Evolutionary conservation across 2,797 vertebrate species (phyloP), one percentile per base, ranked within the genome.

Genomic region (Hydrocynus forskahlii): DNA sequence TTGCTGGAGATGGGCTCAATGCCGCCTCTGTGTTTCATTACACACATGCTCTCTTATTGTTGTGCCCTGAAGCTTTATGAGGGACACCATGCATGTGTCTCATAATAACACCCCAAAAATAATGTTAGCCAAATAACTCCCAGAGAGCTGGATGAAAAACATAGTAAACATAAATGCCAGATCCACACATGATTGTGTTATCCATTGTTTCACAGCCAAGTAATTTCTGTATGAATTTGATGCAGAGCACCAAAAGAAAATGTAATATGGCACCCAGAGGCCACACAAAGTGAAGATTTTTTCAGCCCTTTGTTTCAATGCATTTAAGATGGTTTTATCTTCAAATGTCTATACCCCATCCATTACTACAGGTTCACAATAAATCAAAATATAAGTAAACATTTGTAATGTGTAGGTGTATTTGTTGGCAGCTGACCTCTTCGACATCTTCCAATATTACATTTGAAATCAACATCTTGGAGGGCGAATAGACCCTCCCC

Each of bases 101-200:
- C 86, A 91, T 89, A 87, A 88, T 85, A 87, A 76, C 80, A 54
- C 79, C 81, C 64, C 70, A 64, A 88, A 86, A 81, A 68, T 40
- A 62, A 52, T 62, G 79, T 38, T 81, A 78, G 87, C 82, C 17
- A 64, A 81, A 87, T 86, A 85, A 83, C 64, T 68, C 84, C 72
- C 45, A 70, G 72, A 55, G 45, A 76, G 45, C 69, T 76, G 72
- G 23, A 29, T 54, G 63, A 38, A 81, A 59, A 70, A 81, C 55
- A 45, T 70, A 77, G 63, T 87, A 86, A 89, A 88, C 52, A 81
- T 54, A 60, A 57, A 12, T 64, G 72, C 85, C 70, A 73, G 83
- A 81, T 84, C 85, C 82, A 60, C 29, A n/a, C 73, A 54, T 66
- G 66, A 75, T 66, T 82, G 48, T 66, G 70, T 81, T 75, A 78